Percentiles rank a stretch among this genome's conserved stretches.
Evolutionary conservation across 1,140 invertebrate species (phyloP).

Genomic region (Drosophila yakuba): DNA sequence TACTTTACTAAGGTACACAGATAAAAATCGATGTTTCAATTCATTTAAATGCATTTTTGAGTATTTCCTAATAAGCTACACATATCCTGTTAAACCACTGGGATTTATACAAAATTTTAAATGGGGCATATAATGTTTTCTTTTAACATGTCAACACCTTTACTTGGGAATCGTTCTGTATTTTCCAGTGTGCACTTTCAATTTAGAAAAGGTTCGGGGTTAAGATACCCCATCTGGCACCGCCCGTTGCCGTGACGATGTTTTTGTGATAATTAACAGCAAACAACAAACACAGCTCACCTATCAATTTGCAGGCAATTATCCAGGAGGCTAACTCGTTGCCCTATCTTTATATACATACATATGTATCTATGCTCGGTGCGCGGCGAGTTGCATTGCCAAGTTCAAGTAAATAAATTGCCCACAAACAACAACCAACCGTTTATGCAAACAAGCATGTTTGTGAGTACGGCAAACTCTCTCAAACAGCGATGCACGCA

Average conservation of each 20-base stretch:
- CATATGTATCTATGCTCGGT: conserved; percentile 25
- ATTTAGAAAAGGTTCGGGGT: neutral
- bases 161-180: no score
- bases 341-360: neutral
- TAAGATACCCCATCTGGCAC: neutral
- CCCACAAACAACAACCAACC: conserved; percentile 27
- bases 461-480: conserved; percentile 15
- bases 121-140: no score
- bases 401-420: conserved; percentile 77
- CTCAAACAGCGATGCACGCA: conserved; percentile 20
- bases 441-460: conserved; percentile 58
- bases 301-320: conserved; percentile 39
- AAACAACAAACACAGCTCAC: conserved; percentile 4
- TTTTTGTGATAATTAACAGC: conserved; percentile 22
- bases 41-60: no score
- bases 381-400: conserved; percentile 61
- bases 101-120: no score
- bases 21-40: neutral
- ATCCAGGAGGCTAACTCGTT: conserved; percentile 42
- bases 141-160: no score
- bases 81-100: no score
- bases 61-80: no score
- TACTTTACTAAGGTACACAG: no score
- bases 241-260: conserved; percentile 6
- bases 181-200: neutral